These are phyloP conservation scores for Pantherophis alleghaniensis DNA, from an alignment of 2,797 vertebrate genomes.

Conservation along the genomic window DNA sequence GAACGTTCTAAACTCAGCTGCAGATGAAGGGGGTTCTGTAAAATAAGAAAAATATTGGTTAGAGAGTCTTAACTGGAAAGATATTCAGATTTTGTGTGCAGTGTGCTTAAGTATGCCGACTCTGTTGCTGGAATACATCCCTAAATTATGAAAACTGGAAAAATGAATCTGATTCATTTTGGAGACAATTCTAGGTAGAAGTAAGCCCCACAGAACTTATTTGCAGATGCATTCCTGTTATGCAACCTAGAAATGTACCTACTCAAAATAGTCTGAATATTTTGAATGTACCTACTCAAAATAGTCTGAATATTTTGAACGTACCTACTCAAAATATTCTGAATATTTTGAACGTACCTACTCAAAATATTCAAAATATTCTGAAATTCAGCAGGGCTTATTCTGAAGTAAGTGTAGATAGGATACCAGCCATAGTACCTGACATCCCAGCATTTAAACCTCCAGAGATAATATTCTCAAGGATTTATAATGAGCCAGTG, in stretches of 20 bases:
- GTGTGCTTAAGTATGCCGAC: neutral
- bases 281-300: neutral
- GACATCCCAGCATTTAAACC: slow-evolving; percentile 6
- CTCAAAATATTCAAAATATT: neutral
- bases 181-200: neutral
- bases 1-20: slow-evolving; percentile 91
- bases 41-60: slow-evolving; percentile 64
- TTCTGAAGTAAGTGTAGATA: neutral
- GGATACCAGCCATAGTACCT: neutral
- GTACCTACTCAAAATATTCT: too few species aligned
- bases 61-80: slow-evolving; percentile 51
- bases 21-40: slow-evolving; percentile 93
- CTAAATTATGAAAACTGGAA: neutral
- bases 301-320: too few species aligned
- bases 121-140: neutral
- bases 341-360: neutral
- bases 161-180: neutral
- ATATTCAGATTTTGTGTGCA: neutral
- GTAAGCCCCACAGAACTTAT: neutral
- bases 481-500: neutral
- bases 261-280: neutral
- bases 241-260: neutral
- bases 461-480: slow-evolving; percentile 21
- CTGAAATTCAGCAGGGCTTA: neutral
- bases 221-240: neutral